Evolutionary conservation across 1,140 invertebrate genomes (phyloP), one percentile per base, ranked within the genome.

Genomic region (Eubasilissa regina): DNA sequence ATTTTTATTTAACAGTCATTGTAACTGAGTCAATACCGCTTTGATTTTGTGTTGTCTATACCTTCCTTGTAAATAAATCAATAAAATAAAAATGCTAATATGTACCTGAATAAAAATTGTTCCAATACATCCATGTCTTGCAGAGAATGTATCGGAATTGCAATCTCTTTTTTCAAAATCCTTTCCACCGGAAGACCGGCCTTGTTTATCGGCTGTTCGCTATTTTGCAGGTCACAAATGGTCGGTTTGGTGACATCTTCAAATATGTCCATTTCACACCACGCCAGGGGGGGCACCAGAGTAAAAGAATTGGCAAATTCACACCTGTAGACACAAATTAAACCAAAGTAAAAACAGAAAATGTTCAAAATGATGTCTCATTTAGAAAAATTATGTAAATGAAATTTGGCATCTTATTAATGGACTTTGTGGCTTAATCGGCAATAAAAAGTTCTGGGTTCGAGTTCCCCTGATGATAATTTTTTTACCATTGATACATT

Each of bases 51-150:
- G 25, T 35, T 35, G 25, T 6, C 1, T 1, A 35, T 35, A 35
- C 25, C 1, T 35, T 35, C 25, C 6, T 35, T 35, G 25, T 35
- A 60, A n/a, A 60, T 64, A 35, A 25, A 9, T 35, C 13, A 70
- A 15, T 13, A 47, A 15, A 13, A 0, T 43, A 55, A 17, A 74
- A 56, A 53, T 60, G n/a, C 19, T 4, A 58, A 60, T 43, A 86
- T 85, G 87, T 85, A 94, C 93, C 91, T 89, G 85, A 90, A 93
- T 77, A 93, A 87, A 81, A 92, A 93, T 53, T 93, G 90, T 78
- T 93, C 90, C 3, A 97, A 86, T 0, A 97, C 91, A 83, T 96
- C 94, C 83, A 93, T 91, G 84, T 97, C 95, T 84, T 94, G 93
- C n/a, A 97, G 87, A 6, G 90, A 87, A 74, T 90, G 90, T 9